These are phyloP conservation scores for Himantopus leucocephalus DNA, from an alignment of 2,113 vertebrate genomes.

Conservation along the genomic window DNA sequence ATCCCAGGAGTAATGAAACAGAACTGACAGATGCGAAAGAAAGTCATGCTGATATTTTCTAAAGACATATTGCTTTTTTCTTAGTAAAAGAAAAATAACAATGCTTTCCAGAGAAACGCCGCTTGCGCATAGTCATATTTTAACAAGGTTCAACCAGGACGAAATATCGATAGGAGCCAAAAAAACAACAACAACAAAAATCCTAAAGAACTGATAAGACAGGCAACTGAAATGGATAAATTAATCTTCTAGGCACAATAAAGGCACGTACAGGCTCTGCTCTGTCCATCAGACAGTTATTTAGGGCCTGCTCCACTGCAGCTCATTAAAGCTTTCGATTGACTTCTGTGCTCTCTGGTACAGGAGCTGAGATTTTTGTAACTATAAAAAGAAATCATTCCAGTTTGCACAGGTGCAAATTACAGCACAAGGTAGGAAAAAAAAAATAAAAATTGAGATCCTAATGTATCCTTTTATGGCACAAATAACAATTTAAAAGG, in stretches of 20 bases:
- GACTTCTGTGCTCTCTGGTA: not conserved
- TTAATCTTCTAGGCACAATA: not conserved
- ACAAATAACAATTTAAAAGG: not conserved
- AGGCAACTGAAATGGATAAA: not conserved
- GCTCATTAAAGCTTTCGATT: not conserved
- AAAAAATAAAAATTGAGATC: not conserved
- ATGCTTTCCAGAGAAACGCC: not conserved
- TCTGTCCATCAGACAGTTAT: not conserved
- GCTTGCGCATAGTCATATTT: not conserved
- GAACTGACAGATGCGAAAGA: slow-evolving; percentile 28
- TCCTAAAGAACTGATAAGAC: not conserved
- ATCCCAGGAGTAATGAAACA: slow-evolving; percentile 36
- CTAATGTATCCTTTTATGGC: not conserved
- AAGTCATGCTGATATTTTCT: not conserved
- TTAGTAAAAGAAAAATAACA: not conserved
- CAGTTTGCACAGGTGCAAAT: not conserved
- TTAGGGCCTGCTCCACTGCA: not conserved
- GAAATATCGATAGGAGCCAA: not conserved
- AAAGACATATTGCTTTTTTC: not conserved
- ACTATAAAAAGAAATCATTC: not conserved
- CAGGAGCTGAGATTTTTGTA: not conserved
- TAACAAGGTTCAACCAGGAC: not conserved
- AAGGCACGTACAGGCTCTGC: not conserved
- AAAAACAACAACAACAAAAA: not conserved
- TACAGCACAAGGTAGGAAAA: not conserved